Percentiles rank a stretch among this genome's conserved stretches.
Evolutionary conservation across 2,113 vertebrate species (phyloP).

Genomic region (Promerops cafer): DNA sequence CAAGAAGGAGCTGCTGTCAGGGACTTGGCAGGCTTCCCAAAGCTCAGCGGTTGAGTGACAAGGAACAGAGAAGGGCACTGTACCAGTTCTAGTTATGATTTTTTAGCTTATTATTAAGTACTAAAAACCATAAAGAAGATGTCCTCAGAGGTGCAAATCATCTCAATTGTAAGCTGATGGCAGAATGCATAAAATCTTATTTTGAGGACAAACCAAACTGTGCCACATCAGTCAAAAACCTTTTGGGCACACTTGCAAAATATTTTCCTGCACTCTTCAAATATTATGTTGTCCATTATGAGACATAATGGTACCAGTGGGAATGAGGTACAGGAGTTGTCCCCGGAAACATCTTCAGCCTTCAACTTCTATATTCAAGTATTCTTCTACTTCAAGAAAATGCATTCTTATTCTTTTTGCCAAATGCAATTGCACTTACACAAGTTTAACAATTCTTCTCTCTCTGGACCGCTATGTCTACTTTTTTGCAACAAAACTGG

Average conservation of each 20-base stretch:
- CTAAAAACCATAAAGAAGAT: neutral
- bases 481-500: neutral
- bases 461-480: neutral
- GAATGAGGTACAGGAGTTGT: neutral
- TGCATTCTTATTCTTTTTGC: neutral
- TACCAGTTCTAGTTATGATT: neutral
- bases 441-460: neutral
- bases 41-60: neutral
- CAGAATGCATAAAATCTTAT: neutral
- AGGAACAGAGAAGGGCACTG: neutral
- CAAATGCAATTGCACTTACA: neutral
- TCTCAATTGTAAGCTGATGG: neutral
- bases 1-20: neutral
- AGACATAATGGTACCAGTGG: neutral
- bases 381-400: neutral
- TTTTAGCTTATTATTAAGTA: neutral
- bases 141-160: neutral
- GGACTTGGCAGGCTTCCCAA: neutral
- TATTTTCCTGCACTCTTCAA: neutral
- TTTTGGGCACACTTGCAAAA: neutral
- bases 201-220: neutral
- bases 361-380: neutral
- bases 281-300: neutral
- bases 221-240: neutral
- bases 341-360: neutral